Evolutionary conservation across 2,797 vertebrate genomes (phyloP).

Genomic region (Pelochelys cantorii): DNA sequence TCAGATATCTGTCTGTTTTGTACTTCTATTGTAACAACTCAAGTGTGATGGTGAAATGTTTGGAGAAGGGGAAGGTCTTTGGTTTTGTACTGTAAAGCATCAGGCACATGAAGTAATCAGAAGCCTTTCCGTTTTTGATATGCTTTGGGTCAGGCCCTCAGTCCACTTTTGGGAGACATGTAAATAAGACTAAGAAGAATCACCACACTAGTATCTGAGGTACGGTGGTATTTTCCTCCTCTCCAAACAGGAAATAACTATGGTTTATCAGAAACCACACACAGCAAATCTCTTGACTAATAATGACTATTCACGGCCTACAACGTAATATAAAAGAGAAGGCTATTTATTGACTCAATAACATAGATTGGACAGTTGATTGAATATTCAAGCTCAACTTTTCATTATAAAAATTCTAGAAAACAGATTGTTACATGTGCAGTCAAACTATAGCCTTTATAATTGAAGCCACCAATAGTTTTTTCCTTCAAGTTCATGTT

Average conservation of each 20-base stretch:
- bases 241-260: neutral
- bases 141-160: neutral
- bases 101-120: neutral
- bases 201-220: too few relatives aligned
- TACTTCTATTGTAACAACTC: neutral
- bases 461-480: too few relatives aligned
- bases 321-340: slow-evolving; percentile 31
- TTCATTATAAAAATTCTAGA: slow-evolving; percentile 15
- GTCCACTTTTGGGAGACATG: neutral
- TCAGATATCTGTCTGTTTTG: neutral
- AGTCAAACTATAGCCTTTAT: neutral
- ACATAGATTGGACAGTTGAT: neutral
- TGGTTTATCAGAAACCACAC: neutral
- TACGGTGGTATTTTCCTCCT: neutral
- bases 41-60: neutral
- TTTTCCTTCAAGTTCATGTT: neutral
- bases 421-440: slow-evolving; percentile 6
- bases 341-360: slow-evolving; percentile 5
- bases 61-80: neutral
- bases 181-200: neutral
- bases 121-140: neutral
- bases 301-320: neutral
- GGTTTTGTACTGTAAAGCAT: neutral
- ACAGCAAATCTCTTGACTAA: neutral
- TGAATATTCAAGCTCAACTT: slow-evolving; percentile 3